A percentile compares a stretch with the other conserved stretches of the same genome.
These are phyloP conservation scores for Scolopax rusticola DNA, from an alignment of 2,797 vertebrate genomes.

Conservation along the genomic window DNA sequence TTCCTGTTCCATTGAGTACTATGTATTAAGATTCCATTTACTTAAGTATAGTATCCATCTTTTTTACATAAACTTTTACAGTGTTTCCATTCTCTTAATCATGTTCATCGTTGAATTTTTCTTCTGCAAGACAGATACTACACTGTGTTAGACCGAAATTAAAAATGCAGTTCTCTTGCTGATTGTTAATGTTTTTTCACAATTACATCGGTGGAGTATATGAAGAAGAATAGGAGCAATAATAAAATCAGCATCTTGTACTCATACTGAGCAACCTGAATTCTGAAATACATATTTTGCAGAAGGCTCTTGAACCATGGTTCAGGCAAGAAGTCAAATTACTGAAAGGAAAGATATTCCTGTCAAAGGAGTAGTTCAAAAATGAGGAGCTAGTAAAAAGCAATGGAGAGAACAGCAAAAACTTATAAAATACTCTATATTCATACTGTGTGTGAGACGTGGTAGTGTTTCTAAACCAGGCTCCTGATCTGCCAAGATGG, in stretches of 20 bases:
- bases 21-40: not conserved
- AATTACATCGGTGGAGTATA: not conserved
- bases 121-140: not conserved
- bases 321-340: not conserved
- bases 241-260: not conserved
- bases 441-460: not conserved
- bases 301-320: not conserved
- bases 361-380: not conserved
- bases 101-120: not conserved
- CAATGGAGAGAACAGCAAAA: not conserved
- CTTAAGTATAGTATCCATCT: not conserved
- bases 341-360: not conserved
- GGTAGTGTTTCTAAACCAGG: not conserved
- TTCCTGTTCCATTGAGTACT: not conserved
- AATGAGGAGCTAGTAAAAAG: not conserved
- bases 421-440: not conserved
- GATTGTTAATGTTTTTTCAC: not conserved
- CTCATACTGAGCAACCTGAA: not conserved
- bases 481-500: not conserved
- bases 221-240: not conserved
- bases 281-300: not conserved
- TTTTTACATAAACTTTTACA: accelerated
- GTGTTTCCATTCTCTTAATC: not conserved
- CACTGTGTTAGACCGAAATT: not conserved
- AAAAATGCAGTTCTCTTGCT: not conserved